A percentile compares a stretch with the other conserved stretches of the same genome.
phyloP scores from a whole-genome alignment of 2,113 vertebrate genomes.

The Gymnarchus niloticus region DNA sequence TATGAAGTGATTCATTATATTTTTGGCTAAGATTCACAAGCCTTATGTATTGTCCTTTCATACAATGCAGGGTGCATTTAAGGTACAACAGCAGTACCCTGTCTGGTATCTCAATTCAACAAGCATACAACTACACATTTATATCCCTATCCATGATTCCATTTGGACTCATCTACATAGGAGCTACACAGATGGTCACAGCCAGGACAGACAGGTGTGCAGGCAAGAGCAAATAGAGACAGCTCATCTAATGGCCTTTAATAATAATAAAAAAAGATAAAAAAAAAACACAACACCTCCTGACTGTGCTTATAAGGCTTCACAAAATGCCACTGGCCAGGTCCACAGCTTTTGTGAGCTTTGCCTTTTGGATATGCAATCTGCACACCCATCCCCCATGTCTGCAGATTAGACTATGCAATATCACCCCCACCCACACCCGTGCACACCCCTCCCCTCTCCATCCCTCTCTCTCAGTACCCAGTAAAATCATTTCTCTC shows the following conservation, averaged over 20 bases:
- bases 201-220: constrained; percentile 2
- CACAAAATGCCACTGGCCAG: constrained; percentile 11
- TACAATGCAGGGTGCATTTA: background rate
- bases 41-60: background rate
- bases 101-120: background rate
- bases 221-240: constrained; percentile 24
- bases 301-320: background rate
- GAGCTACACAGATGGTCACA: background rate
- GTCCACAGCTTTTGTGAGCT: constrained; percentile 32
- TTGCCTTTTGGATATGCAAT: constrained; percentile 34
- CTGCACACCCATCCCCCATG: constrained; percentile 36
- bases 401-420: constrained; percentile 58
- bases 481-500: constrained; percentile 54
- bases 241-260: constrained; percentile 12
- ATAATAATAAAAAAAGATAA: background rate
- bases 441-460: constrained; percentile 42
- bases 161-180: background rate
- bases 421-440: constrained; percentile 55
- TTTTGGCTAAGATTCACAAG: no score
- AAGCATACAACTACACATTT: background rate
- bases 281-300: background rate
- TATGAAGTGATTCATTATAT: background rate
- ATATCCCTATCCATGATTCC: background rate
- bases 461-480: constrained; percentile 39
- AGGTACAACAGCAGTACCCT: background rate